Evolutionary conservation across 2,888 invertebrate genomes (phyloP).

Genomic region (Nymphalis polychloros): DNA sequence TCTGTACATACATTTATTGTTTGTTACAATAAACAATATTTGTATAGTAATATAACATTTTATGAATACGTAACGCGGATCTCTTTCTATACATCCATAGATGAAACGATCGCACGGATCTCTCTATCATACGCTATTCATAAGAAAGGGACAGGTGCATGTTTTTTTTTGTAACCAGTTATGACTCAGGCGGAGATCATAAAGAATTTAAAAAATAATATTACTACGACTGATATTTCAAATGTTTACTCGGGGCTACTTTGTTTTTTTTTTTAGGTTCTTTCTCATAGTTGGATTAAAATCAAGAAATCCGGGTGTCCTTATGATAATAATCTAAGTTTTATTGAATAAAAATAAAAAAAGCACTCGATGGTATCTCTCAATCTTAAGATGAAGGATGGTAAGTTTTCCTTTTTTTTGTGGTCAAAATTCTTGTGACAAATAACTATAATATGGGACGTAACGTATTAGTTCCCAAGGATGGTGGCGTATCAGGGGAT

Average conservation of each 20-base stretch:
- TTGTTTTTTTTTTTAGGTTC: slow-evolving; percentile 14
- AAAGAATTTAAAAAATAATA: slow-evolving; percentile 69
- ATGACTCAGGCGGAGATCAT: slow-evolving; percentile 57
- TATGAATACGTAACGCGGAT: slow-evolving; percentile 10
- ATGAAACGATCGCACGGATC: slow-evolving; percentile 16
- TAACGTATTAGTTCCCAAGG: no score
- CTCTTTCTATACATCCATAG: slow-evolving; percentile 22
- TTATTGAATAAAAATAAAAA: slow-evolving; percentile 49
- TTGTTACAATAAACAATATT: no score
- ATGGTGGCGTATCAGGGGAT: no score
- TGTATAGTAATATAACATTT: neutral
- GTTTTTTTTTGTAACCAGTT: slow-evolving; percentile 50
- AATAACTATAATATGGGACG: neutral
- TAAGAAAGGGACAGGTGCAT: slow-evolving; percentile 41
- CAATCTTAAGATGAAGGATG: slow-evolving; percentile 55
- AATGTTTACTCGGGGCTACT: slow-evolving; percentile 61
- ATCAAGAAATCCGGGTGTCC: slow-evolving; percentile 55
- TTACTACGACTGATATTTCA: slow-evolving; percentile 56
- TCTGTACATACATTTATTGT: no score
- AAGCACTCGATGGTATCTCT: slow-evolving; percentile 52
- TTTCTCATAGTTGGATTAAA: slow-evolving; percentile 9
- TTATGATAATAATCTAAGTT: slow-evolving; percentile 55
- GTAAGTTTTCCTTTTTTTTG: slow-evolving; percentile 33
- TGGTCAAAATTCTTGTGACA: slow-evolving; percentile 1
- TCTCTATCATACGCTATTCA: slow-evolving; percentile 36